These are phyloP conservation scores for Oxytorus armatus DNA, from an alignment of 2,888 invertebrate genomes.

Conservation along the genomic window DNA sequence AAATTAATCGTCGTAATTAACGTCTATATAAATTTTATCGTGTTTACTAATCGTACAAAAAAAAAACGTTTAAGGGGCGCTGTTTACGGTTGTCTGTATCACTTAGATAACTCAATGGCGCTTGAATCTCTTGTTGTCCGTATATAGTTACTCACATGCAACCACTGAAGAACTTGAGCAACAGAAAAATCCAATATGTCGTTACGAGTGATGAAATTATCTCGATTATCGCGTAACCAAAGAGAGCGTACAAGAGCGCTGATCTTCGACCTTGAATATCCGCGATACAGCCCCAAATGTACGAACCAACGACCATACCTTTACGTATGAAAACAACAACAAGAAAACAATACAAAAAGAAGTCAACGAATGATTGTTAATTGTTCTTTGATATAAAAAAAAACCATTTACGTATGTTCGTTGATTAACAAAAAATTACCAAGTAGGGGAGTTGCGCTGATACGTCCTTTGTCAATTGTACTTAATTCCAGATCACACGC, in stretches of 20 bases:
- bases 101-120: neutral
- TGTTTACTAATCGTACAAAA: no score
- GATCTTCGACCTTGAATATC: conserved; percentile 88
- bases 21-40: neutral
- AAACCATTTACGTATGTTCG: neutral
- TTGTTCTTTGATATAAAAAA: neutral
- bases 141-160: conserved; percentile 86
- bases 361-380: neutral
- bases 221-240: conserved; percentile 87
- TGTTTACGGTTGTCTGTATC: neutral
- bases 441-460: conserved; percentile 91
- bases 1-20: neutral
- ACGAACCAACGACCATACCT: conserved; percentile 90
- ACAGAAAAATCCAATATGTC: conserved; percentile 86
- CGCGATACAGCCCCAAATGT: conserved; percentile 90
- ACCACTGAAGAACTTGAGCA: conserved; percentile 88
- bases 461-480: conserved; percentile 91
- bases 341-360: neutral
- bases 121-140: conserved; percentile 76
- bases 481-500: conserved; percentile 93
- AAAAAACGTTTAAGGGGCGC: no score
- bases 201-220: conserved; percentile 87
- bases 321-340: no score
- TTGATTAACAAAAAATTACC: conserved; percentile 83
- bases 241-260: conserved; percentile 88